These are phyloP conservation scores for Cremastobaeus sp. DNA, from an alignment of 2,888 invertebrate genomes.

Conservation along the genomic window DNA sequence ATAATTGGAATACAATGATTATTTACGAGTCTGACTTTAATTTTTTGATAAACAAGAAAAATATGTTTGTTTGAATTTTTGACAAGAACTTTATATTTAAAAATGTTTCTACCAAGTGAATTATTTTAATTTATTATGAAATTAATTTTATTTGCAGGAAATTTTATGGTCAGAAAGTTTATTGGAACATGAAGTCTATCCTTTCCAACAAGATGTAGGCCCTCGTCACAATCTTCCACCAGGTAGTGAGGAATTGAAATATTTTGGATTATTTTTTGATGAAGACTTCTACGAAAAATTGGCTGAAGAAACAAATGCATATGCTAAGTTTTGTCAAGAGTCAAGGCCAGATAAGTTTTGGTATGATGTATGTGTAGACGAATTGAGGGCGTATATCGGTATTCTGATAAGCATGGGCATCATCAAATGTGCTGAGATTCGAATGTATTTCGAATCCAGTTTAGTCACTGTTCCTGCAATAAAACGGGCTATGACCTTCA, in stretches of 20 bases:
- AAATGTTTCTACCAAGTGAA: too few relatives aligned
- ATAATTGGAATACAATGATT: too few relatives aligned
- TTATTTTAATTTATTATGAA: too few relatives aligned
- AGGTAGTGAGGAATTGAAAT: neutral
- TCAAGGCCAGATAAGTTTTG: neutral
- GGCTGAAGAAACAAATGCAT: slow-evolving; percentile 17
- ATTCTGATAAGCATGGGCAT: slow-evolving; percentile 27
- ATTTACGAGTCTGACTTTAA: too few relatives aligned
- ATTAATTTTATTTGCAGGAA: too few relatives aligned
- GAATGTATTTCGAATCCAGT: slow-evolving; percentile 20
- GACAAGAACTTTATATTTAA: too few relatives aligned
- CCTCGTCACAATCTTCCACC: neutral
- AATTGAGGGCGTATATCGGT: slow-evolving; percentile 17
- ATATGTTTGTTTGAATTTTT: too few relatives aligned
- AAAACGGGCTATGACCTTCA: slow-evolving; percentile 3
- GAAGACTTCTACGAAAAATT: slow-evolving; percentile 1
- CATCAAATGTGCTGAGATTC: slow-evolving; percentile 9
- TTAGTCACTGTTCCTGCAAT: slow-evolving; percentile 5
- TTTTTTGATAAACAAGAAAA: too few relatives aligned
- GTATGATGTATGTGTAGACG: slow-evolving; percentile 3
- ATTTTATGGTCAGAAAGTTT: too few relatives aligned
- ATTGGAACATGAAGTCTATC: too few relatives aligned
- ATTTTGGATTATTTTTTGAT: neutral
- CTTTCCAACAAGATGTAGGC: neutral
- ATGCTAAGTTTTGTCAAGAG: slow-evolving; percentile 9